Percentiles rank a stretch among this genome's conserved stretches.
Evolutionary conservation across 1,140 invertebrate genomes (phyloP).

Genomic region (Linepithema humile): DNA sequence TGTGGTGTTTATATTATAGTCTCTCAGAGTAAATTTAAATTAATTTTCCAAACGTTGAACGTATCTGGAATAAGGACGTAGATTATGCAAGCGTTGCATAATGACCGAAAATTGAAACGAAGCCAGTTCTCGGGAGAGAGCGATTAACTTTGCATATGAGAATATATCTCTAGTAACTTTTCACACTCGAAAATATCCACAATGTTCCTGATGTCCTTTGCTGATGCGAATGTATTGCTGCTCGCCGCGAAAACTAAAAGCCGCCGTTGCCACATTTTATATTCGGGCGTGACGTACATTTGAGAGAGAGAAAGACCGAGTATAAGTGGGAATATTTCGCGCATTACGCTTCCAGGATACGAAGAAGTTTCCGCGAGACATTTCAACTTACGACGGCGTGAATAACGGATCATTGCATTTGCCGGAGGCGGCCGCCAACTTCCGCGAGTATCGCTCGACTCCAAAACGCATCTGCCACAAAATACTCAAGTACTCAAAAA

Average conservation of each 20-base stretch:
- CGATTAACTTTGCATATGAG: constrained; percentile 23
- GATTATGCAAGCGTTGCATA: constrained; percentile 1
- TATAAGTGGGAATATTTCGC: constrained; percentile 48
- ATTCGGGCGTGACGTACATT: constrained; percentile 24
- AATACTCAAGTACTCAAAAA: constrained; percentile 33
- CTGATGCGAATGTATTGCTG: constrained; percentile 33
- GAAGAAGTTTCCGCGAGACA: constrained; percentile 49
- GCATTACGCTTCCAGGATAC: constrained; percentile 46
- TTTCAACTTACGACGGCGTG: constrained; percentile 53
- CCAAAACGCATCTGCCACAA: constrained; percentile 30
- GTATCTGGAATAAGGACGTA: background rate
- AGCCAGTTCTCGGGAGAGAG: constrained; percentile 5
- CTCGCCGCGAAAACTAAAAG: constrained; percentile 26
- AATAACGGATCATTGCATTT: constrained; percentile 67
- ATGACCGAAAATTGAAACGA: constrained; percentile 19
- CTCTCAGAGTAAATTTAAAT: background rate
- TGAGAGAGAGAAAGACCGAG: constrained; percentile 9
- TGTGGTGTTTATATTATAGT: background rate
- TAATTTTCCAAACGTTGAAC: background rate
- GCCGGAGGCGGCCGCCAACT: constrained; percentile 40
- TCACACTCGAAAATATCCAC: constrained; percentile 23
- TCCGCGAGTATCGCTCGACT: constrained; percentile 24
- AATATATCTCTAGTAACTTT: constrained; percentile 24
- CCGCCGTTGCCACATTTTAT: constrained; percentile 37
- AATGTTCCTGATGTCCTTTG: background rate